Evolutionary conservation across 2,797 vertebrate species (phyloP), one percentile per base, ranked within the genome.

Genomic region (Enteromius argenteus): DNA sequence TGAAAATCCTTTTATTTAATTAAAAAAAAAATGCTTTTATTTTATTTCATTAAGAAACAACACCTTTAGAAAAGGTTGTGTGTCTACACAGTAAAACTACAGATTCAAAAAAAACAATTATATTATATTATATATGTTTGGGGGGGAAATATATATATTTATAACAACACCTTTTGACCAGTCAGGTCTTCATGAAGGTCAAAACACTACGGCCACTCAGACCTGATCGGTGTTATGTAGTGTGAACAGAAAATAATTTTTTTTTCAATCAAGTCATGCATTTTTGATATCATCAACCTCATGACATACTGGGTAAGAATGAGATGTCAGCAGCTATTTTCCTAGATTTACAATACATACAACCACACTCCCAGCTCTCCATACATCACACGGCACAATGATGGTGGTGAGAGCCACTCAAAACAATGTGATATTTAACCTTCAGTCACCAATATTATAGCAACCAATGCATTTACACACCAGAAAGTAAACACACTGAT

Each of bases 401-500:
- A 74, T 35, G 30, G 35, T 11, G 7, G 1, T 30, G 14, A 49
- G 3, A 27, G 44, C 44, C 44, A 32, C 15, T 73, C 0, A 74
- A 32, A 73, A 30, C 19, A 35, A 32, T 2, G 3, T 44, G 11
- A 23, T 23, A 69, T 23, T 14, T 21, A 42, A 23, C 37, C 5
- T 69, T 69, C 6, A 9, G 6, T 30, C n/a, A 15, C 21, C 51
- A 75, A 35, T 37, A 21, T 27, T 75, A 37, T 56, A 75, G 73
- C 19, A 37, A 75, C 49, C 73, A 37, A 56, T 23, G 30, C 49
- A 37, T 19, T 19, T 8, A 75, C 32, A 56, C 30, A 75, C 10
- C 11, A 74, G 21, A 37, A n/a, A 56, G 30, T 56, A 56, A 75
- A 58, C 73, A 8, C 27, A 74, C 49, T 56, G 21, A 75, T 56